phyloP scores from a whole-genome alignment of 2,113 vertebrate genomes.

The Oreochromis spilurus region DNA sequence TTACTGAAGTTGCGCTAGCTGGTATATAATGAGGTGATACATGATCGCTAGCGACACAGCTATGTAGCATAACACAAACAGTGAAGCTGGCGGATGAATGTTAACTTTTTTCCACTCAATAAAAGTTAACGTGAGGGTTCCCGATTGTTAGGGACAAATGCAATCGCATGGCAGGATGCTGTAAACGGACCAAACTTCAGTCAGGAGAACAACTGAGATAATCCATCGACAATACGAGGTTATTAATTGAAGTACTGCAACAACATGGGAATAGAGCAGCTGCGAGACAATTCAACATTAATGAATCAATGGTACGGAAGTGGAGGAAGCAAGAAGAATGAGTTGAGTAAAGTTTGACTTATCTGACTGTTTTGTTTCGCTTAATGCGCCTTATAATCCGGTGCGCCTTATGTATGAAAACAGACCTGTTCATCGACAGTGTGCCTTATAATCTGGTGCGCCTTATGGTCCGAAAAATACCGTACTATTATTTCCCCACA shows the following conservation, averaged over 20 bases:
- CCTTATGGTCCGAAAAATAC: not conserved
- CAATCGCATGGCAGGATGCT: not conserved
- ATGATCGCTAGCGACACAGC: not conserved
- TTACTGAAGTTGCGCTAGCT: not conserved
- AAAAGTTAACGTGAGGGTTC: not conserved
- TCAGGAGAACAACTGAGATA: not conserved
- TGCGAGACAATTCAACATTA: not conserved
- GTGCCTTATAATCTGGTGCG: not conserved
- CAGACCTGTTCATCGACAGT: not conserved
- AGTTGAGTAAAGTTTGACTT: not conserved
- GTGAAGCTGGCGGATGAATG: not conserved
- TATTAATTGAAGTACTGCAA: not conserved
- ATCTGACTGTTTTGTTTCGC: not conserved
- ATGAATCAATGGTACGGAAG: not conserved
- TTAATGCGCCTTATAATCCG: not conserved
- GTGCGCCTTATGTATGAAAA: not conserved
- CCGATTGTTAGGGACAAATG: not conserved
- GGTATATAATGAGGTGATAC: not conserved
- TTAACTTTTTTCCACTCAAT: not conserved
- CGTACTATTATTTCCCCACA: not conserved
- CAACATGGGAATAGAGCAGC: not conserved
- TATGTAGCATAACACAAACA: not conserved
- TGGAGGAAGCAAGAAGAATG: not conserved
- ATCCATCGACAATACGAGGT: not conserved
- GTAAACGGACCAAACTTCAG: not conserved